Base-by-base conservation (phyloP, 2,113 vertebrate species). In the Pedionomus torquatus region DNA sequence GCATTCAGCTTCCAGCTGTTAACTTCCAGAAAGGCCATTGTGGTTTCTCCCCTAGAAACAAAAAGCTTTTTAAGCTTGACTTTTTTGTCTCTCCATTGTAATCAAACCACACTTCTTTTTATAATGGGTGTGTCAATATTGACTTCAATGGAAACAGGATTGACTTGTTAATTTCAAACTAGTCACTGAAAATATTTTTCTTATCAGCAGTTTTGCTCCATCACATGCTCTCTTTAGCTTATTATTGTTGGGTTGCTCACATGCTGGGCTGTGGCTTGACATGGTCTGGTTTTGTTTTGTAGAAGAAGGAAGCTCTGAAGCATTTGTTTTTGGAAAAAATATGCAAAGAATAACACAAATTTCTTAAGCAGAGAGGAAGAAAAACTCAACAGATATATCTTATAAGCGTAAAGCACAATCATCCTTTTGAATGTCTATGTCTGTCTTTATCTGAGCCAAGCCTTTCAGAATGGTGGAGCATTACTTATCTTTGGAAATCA, bases 101-200 rank as follows among this genome's bases (percentile, higher is more conserved):
- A 95, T 91, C 81, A 87, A 94, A 60, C 65, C 57, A 87, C 51
- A 68, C 48, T 66, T 90, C 66, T 86, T 95, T 93, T 93, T 74
- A 41, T 84, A 71, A 89, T 44, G 94, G 70, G 78, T 94, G 65
- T 95, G 95, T 72, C 81, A 94, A 76, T 72, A 93, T 31, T n/a
- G 77, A 91, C 52, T 95, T 93, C 70, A 95, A 28, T 87, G 81
- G 80, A 92, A 95, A 94, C 72, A 87, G 80, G 52, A 91, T 14
- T 95, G 57, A 79, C 57, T 49, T 84, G 65, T 39, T 93, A 66
- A 87, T 87, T 96, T 93, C 87, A 91, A 94, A 81, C 48, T 23
- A 72, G 72, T 75, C 55, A 51, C 77, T 71, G 57, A 95, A 95
- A 95, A 94, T 96, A 94, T 90, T 97, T 96, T 95, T 93, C 88